Base-by-base conservation (phyloP, 1,140 invertebrate species). In the Heterodera carotae region DNA sequence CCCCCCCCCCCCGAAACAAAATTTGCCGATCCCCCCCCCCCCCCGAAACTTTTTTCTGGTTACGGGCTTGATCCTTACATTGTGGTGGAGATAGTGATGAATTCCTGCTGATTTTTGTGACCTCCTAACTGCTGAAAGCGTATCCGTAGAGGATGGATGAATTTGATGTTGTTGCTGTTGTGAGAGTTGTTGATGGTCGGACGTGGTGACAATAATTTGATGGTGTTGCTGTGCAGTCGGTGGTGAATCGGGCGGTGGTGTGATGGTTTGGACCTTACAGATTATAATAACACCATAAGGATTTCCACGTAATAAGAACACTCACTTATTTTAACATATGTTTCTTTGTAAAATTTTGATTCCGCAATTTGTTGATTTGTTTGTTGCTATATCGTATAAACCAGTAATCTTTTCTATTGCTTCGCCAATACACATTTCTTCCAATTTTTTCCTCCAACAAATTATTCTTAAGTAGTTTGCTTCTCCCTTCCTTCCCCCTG, bases 241-340 rank as follows among this genome's bases (percentile, higher is more conserved):
- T 8, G 77, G 77, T 8, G 77, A 78, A 34, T 77, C 77, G 8
- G 77, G 77, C 25, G 77, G 77, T 10, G 77, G 77, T 0, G 77
- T 78, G 33, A 78, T 78, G 75, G 76, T 69, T 29, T 71, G 76
- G 59, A 78, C 64, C 77, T 78, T 22, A 36, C 39, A 77, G 64
- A 62, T n/a, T n/a, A n/a, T n/a, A 33, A n/a, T 18, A 43, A 43
- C 12, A 12, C 6, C 39, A 43, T 6, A 43, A 8, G 39, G 39
- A 43, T 8, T 6, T 43, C 6, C 12, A 43, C n/a, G n/a, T n/a
- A n/a, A n/a, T n/a, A n/a, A n/a, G n/a, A n/a, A n/a, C n/a, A n/a
- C n/a, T n/a, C n/a, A n/a, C n/a, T n/a, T n/a, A n/a, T n/a, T n/a
- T n/a, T n/a, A n/a, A n/a, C n/a, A n/a, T n/a, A n/a, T n/a, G n/a